Evolutionary conservation across 2,113 vertebrate genomes (phyloP), one percentile per base, ranked within the genome.

Genomic region (Rhegmatorhina hoffmannsi): DNA sequence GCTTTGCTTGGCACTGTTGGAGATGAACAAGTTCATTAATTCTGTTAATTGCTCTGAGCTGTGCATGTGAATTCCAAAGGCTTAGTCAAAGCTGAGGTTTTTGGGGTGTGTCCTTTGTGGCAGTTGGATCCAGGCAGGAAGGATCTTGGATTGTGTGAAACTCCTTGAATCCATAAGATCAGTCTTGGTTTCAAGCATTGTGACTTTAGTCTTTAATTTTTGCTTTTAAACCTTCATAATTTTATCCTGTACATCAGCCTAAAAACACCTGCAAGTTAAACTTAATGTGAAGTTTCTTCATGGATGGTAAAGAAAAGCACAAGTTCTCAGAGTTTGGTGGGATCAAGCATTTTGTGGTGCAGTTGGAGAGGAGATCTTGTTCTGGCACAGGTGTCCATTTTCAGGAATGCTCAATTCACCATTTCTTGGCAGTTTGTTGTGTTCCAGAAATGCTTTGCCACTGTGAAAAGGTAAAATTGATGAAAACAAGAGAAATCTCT

Each of bases 141-240:
- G 7, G 38, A 16, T n/a, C 16, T 53, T 70, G 55, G 29, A 43
- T 16, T 28, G 5, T 7, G 23, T 63, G 49, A 53, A 84, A n/a
- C 0, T 5, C 31, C 14, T 49, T 0, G 0, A 59, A 80, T 31
- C 19, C 9, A 1, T 69, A 29, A 29, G 25, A 9, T 25, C 1
- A 11, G 43, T n/a, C 25, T 53, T 49, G 13, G 20, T 58, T 64
- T 83, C 5, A 29, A 68, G 50, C 43, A 6, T 69, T 47, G 44
- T 28, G 29, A 17, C 25, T 49, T 3, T 16, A 3, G 52, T 66
- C 6, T 56, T 74, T 20, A 26, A 10, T 24, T 49, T 75, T 59
- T 64, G 17, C 36, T 43, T 53, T 49, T 49, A 36, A 70, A 43
- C 21, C 4, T 47, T 16, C 9, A 20, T 67, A 4, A 10, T 11